Evolutionary conservation across 1,140 invertebrate genomes (phyloP), one percentile per base, ranked within the genome.

Genomic region (Glomeris maerens): DNA sequence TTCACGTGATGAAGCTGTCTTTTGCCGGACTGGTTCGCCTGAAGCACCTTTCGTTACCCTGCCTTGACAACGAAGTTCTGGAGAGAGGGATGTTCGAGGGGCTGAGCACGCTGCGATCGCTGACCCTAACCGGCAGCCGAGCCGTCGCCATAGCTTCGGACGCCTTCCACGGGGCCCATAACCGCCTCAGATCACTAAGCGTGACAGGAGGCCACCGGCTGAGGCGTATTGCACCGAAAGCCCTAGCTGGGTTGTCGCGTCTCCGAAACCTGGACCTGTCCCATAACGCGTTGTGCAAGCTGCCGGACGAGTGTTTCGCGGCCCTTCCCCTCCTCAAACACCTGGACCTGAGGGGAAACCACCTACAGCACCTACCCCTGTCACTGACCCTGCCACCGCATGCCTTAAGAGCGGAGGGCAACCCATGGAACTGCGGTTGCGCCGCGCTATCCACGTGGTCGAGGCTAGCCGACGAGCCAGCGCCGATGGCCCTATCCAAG

Each of bases 361-460:
- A 71, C 52, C 59, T 83, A 14, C 69, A 58, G 13, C 66, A 69
- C 14, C 50, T 83, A 44, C 74, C 78, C 5, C 54, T 55, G 26
- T 69, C 69, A 38, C 69, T 83, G 51, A 68, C 61, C 49, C 14
- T 74, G 42, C 66, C 68, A 0, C 57, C 71, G 2, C 73, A 72
- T 64, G 61, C 79, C 31, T 69, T 75, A 2, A 65, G 77, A 46
- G 58, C 79, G 38, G 74, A 77, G 55, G 67, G 70, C 5, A 83
- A 83, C 67, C 78, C 77, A 7, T 81, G 79, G 79, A 71, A 80
- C 52, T 83, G 80, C 57, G 72, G 70, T 29, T 83, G 80, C 57
- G 64, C 69, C 1, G 78, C 81, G 76, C n/a, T n/a, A n/a, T 61
- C 57, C 44, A 68, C 69, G 31, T 81, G 79, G 79, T 72, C 77